These are phyloP conservation scores for Pseudomyrmex concolor DNA, from an alignment of 1,140 invertebrate genomes.

Conservation along the genomic window DNA sequence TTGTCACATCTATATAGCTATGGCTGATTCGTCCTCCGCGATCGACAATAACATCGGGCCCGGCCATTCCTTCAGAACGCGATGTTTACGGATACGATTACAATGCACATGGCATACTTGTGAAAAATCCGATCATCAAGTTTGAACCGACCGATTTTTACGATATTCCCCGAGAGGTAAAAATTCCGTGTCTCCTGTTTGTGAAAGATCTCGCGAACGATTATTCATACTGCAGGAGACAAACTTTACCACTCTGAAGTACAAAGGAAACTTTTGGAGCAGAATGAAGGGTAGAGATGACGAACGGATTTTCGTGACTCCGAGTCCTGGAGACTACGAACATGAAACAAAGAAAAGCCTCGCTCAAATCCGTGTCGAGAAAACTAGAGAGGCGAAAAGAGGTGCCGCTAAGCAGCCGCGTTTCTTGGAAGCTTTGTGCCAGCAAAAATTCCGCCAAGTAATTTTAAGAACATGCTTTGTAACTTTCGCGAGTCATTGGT, in stretches of 20 bases:
- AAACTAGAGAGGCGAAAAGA: constrained; percentile 65
- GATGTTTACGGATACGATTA: constrained; percentile 59
- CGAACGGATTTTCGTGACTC: constrained; percentile 31
- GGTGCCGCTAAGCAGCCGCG: constrained; percentile 58
- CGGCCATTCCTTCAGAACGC: constrained; percentile 63
- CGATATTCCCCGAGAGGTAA: constrained; percentile 60
- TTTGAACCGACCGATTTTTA: constrained; percentile 53
- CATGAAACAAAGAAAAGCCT: constrained; percentile 54
- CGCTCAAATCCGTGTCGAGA: constrained; percentile 58
- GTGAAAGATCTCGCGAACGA: constrained; percentile 30
- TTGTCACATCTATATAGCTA: constrained; percentile 40
- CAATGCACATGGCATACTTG: constrained; percentile 56
- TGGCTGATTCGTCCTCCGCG: constrained; percentile 63
- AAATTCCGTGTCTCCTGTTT: not conserved
- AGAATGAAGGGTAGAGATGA: constrained; percentile 71
- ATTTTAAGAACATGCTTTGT: constrained; percentile 47
- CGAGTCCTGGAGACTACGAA: constrained; percentile 68
- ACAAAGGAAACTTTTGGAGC: constrained; percentile 76
- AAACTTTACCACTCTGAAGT: constrained; percentile 63
- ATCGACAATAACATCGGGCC: constrained; percentile 17
- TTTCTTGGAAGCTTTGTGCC: constrained; percentile 61
- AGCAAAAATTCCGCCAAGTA: constrained; percentile 68
- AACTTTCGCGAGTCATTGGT: constrained; percentile 32
- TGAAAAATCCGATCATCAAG: constrained; percentile 53
- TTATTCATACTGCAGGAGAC: constrained; percentile 60